Percentiles rank a stretch among this genome's conserved stretches.
These are phyloP conservation scores for Mycetomoellerius zeteki DNA, from an alignment of 1,140 invertebrate species.

Conservation along the genomic window DNA sequence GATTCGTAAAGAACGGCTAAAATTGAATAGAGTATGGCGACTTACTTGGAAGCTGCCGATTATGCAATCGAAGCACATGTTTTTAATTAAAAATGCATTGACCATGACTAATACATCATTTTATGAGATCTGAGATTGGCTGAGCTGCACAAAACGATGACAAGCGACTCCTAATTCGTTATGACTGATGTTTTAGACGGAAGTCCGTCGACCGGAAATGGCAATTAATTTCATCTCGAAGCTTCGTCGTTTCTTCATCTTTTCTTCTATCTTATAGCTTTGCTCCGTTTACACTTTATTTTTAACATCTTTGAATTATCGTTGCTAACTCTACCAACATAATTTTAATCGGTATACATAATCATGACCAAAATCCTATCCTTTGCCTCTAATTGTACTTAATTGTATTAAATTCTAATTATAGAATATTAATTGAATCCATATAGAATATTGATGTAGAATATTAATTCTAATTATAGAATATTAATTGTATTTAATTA, in stretches of 20 bases:
- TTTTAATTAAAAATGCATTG: constrained; percentile 21
- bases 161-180: background rate
- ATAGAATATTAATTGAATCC: no score
- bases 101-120: constrained; percentile 23
- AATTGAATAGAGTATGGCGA: background rate
- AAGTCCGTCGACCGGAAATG: constrained; percentile 7
- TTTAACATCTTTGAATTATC: constrained; percentile 16
- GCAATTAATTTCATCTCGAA: constrained; percentile 41
- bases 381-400: background rate
- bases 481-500: no score
- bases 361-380: background rate
- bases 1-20: background rate
- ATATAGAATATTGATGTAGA: no score
- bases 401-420: no score
- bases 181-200: constrained; percentile 22
- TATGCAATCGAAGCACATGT: constrained; percentile 11
- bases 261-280: background rate
- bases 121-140: background rate
- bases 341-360: background rate
- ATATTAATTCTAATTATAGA: no score
- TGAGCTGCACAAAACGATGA: background rate
- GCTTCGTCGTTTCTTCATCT: background rate
- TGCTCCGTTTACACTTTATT: background rate
- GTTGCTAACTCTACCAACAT: background rate
- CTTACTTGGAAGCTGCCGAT: constrained; percentile 13